Base-by-base conservation (phyloP, 2,888 invertebrate genomes). In the Hirtodrosophila trivittata region DNA sequence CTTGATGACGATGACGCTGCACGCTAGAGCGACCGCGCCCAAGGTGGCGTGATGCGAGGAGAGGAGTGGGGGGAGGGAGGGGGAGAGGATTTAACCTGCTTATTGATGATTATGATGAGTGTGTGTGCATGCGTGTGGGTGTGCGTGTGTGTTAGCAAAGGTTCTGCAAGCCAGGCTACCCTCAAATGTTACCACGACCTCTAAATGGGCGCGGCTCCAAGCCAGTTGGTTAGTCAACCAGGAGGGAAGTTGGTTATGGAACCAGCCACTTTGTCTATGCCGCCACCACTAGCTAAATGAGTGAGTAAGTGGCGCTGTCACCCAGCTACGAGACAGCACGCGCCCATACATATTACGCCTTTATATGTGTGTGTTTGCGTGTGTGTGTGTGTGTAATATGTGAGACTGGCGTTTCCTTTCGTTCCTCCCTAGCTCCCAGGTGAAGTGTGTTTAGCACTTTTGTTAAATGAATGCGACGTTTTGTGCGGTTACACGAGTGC, bases 291-390 rank as follows among this genome's bases (percentile, higher is more conserved):
- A 8, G 28, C 28, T 13, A 38, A 60, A 54, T 60, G 42, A 41
- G 57, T 77, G 74, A 73, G 60, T 69, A 74, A 75, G 74, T 75
- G 69, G 62, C 65, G 67, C 54, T 74, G 73, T 74, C 73, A 69
- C 54, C 52, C 54, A 54, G 42, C 28, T n/a, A n/a, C 21, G 33
- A 33, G 33, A 28, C 9, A 9, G 33, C 38, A 49, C 28, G 37
- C 47, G 25, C 47, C 35, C 37, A 26, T 35, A 51, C 37, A 57
- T 62, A 56, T 62, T 67, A 73, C 51, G 62, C 45, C 35, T 66
- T 26, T 57, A 43, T 16, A 60, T 38, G 14, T n/a, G n/a, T n/a
- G n/a, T n/a, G n/a, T n/a, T n/a, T n/a, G n/a, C n/a, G n/a, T n/a
- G n/a, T n/a, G n/a, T n/a, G n/a, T n/a, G n/a, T n/a, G n/a, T n/a